Evolutionary conservation across 1,140 invertebrate genomes (phyloP), one percentile per base, ranked within the genome.

Genomic region (Pissodes strobi): DNA sequence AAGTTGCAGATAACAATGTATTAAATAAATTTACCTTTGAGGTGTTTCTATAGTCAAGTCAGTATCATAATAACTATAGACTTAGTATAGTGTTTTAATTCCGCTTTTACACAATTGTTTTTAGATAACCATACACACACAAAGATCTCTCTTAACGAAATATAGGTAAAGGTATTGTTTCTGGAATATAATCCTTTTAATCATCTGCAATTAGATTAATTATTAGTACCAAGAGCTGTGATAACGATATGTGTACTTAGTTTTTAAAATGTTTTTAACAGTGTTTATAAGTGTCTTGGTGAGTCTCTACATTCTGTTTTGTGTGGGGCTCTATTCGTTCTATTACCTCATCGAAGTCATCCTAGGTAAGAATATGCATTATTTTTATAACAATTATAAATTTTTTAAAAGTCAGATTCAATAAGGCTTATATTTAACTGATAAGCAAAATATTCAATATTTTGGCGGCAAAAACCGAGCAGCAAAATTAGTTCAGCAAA

Each of bases 311-410:
- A 76, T 84, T 17, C 78, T 83, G 30, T 79, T 84, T 38, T 82
- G 81, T 66, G 78, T 79, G 53, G 80, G 81, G 69, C 71, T 85
- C n/a, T 85, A 82, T 67, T 70, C 78, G 12, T 80, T 78, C 59
- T 81, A 82, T 69, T 82, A 82, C 71, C 77, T 82, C 75, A 76
- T 83, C 17, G 82, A 85, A 66, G 82, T 83, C 67, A 78, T 83
- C 66, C 79, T 83, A 66, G 83, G 83, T 84, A 74, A 84, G 82
- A 79, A 99, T n/a, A n/a, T n/a, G n/a, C n/a, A n/a, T n/a, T n/a
- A n/a, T n/a, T n/a, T n/a, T n/a, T n/a, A n/a, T n/a, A n/a, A n/a
- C n/a, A n/a, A n/a, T n/a, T n/a, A n/a, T n/a, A n/a, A n/a, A n/a
- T n/a, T n/a, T n/a, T n/a, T n/a, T n/a, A n/a, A n/a, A n/a, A n/a